These are phyloP conservation scores for Adrianichthys oophorus DNA, from an alignment of 2,797 vertebrate species.

Conservation along the genomic window DNA sequence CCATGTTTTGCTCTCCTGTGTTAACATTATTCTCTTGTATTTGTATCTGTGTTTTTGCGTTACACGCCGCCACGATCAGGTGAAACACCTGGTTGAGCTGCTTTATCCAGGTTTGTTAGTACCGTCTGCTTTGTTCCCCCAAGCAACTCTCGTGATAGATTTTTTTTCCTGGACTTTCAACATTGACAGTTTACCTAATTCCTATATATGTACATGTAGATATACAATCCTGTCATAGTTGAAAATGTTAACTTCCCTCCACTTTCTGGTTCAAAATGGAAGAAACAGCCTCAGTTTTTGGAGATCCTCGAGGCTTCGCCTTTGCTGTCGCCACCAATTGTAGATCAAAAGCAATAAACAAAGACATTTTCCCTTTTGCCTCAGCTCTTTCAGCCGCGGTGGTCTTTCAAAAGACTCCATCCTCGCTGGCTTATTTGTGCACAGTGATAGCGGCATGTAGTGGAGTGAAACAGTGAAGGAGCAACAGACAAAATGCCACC, in stretches of 20 bases:
- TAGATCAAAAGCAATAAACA: slow-evolving; percentile 4
- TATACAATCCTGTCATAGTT: too few relatives aligned
- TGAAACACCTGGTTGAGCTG: slow-evolving; percentile 59
- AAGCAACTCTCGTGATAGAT: slow-evolving; percentile 20
- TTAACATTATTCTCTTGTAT: background rate
- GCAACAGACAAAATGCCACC: slow-evolving; percentile 18
- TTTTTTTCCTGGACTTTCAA: background rate
- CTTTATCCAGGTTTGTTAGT: slow-evolving; percentile 47
- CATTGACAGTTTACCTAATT: too few relatives aligned
- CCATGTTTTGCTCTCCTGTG: too few relatives aligned
- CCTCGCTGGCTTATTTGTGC: slow-evolving; percentile 57
- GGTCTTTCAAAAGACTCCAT: slow-evolving; percentile 64
- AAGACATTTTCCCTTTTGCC: slow-evolving; percentile 11
- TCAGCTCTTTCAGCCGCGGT: slow-evolving; percentile 49
- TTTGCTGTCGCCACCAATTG: background rate
- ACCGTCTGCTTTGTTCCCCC: slow-evolving; percentile 34
- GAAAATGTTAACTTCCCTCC: too few relatives aligned
- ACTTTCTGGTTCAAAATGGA: too few relatives aligned
- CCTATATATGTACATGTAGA: too few relatives aligned
- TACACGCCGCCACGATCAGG: slow-evolving; percentile 12
- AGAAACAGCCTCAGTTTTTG: too few relatives aligned
- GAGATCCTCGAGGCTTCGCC: background rate
- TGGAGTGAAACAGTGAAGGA: background rate
- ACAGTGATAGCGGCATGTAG: slow-evolving; percentile 30
- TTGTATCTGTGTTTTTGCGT: background rate